phyloP scores from a whole-genome alignment of 64 coral and sea anemone species.

The Pocillopora damicornis region DNA sequence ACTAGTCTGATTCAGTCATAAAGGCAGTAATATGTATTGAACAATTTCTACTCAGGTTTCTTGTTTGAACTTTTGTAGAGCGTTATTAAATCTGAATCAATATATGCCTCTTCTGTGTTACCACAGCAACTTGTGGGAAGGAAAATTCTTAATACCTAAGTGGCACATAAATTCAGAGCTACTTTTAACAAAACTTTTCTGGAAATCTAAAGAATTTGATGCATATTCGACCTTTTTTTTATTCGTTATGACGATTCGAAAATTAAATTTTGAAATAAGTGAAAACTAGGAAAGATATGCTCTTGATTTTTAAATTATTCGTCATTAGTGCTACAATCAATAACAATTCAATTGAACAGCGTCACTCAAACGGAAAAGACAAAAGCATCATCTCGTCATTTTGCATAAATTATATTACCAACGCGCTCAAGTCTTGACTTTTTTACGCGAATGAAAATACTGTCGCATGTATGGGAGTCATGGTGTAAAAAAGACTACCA shows the following conservation, averaged over 20 bases:
- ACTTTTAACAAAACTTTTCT: no score
- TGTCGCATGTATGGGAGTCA: no score
- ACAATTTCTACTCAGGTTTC: background rate
- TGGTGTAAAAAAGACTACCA: no score
- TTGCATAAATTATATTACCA: constrained; percentile 12
- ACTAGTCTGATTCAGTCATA: background rate
- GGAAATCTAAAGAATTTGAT: no score
- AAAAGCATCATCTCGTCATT: background rate
- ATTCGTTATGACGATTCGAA: no score
- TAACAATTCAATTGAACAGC: background rate
- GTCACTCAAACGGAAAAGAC: background rate
- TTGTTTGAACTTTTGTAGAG: background rate
- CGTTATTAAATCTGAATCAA: background rate
- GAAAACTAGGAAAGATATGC: background rate
- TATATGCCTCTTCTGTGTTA: background rate
- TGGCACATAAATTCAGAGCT: no score
- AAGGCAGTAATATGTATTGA: background rate
- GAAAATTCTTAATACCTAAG: no score
- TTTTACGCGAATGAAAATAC: background rate
- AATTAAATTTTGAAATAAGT: no score
- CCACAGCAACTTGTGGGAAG: background rate
- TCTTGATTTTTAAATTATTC: background rate
- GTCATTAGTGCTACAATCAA: background rate
- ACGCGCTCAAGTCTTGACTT: background rate
- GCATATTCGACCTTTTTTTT: no score